Evolutionary conservation across 2,113 vertebrate genomes (phyloP).

Genomic region (Xenopus borealis): DNA sequence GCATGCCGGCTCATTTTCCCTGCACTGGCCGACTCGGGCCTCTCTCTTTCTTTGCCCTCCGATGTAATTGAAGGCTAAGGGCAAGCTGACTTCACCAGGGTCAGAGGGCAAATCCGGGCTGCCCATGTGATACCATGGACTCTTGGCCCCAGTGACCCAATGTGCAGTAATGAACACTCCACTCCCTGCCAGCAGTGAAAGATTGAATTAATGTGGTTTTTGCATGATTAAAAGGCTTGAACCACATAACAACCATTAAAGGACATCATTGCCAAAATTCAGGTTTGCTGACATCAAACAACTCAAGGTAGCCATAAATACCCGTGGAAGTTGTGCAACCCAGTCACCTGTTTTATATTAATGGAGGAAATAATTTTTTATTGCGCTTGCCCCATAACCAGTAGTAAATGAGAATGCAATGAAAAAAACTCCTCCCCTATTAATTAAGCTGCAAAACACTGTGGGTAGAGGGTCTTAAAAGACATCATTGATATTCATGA

Average conservation of each 20-base stretch:
- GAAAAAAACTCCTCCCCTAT: no score
- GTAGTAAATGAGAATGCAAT: no score
- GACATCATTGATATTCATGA: no score
- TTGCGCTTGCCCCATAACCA: no score
- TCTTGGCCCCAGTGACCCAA: background rate
- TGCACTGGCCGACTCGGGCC: background rate
- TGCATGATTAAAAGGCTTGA: background rate
- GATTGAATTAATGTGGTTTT: background rate
- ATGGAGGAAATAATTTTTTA: no score
- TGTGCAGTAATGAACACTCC: background rate
- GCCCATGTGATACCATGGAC: background rate
- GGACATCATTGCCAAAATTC: no score
- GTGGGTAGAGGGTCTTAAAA: no score
- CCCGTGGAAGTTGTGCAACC: no score
- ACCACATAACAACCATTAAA: background rate
- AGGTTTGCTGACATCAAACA: no score
- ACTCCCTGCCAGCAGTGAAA: background rate
- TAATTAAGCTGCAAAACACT: no score
- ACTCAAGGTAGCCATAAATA: no score
- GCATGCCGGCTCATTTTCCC: constrained; percentile 20
- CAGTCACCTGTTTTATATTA: no score
- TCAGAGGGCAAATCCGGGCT: background rate
- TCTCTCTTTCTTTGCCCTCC: background rate
- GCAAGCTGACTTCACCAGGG: background rate
- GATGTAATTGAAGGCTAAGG: background rate